Evolutionary conservation across 1,140 invertebrate species (phyloP).

Genomic region (Tetramorium simillimum): DNA sequence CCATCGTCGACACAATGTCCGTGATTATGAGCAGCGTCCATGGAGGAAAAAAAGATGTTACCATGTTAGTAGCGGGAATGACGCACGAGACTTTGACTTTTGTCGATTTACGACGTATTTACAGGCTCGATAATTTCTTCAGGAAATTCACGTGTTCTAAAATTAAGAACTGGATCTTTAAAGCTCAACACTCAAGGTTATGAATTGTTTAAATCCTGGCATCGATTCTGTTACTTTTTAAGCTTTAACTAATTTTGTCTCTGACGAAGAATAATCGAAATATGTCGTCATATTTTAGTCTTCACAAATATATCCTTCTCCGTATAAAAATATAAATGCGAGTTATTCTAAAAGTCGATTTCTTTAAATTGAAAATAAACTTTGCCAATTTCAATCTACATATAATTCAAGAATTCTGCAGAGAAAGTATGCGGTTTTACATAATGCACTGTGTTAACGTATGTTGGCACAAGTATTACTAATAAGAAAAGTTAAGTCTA

Average conservation of each 20-base stretch:
- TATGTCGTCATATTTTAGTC: not conserved
- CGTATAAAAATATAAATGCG: not conserved
- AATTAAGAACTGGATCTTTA: not conserved
- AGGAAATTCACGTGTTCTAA: not conserved
- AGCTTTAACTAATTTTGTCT: not conserved
- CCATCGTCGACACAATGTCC: slow-evolving; percentile 73
- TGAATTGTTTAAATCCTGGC: not conserved
- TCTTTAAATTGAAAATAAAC: not conserved
- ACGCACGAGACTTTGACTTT: slow-evolving; percentile 1
- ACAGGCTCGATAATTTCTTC: not conserved
- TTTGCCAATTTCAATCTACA: not conserved
- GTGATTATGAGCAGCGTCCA: slow-evolving; percentile 82
- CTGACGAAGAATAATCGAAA: not conserved
- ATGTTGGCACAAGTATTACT: not conserved
- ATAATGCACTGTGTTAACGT: not conserved
- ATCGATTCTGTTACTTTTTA: not conserved
- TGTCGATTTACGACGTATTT: not conserved
- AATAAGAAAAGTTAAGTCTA: not conserved
- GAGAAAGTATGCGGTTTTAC: not conserved
- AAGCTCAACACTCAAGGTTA: not conserved
- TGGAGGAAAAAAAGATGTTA: slow-evolving; percentile 80
- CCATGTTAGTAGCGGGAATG: slow-evolving; percentile 71
- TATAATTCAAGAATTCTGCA: not conserved
- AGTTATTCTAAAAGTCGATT: not conserved
- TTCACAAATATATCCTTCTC: not conserved